Evolutionary conservation across 2,797 vertebrate genomes (phyloP).

Genomic region (Hypotaenidia philippensis): DNA sequence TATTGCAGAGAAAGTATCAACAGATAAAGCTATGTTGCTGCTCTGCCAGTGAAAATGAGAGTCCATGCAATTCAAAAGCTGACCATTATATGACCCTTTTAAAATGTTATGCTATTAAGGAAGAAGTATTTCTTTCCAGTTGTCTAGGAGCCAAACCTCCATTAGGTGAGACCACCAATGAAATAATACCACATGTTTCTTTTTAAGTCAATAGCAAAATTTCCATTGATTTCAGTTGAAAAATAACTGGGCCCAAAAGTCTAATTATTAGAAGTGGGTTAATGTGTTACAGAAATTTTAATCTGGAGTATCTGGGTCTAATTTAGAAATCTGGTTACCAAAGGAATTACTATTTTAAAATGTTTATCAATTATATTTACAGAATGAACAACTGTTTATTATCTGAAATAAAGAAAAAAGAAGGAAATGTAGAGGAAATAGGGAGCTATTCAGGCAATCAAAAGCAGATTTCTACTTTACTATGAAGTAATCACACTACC

Average conservation of each 20-base stretch:
- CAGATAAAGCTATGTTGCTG: neutral
- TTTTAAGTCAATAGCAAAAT: neutral
- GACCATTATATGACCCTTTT: neutral
- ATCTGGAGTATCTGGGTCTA: neutral
- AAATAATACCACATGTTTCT: neutral
- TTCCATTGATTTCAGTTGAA: neutral
- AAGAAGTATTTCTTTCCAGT: neutral
- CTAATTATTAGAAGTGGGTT: neutral
- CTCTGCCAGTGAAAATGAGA: neutral
- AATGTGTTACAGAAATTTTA: neutral
- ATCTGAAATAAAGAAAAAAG: neutral
- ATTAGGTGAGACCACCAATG: neutral
- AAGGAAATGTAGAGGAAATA: neutral
- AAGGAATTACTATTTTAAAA: neutral
- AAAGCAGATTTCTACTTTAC: neutral
- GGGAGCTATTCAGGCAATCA: neutral
- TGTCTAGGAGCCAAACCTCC: neutral
- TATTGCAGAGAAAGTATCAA: neutral
- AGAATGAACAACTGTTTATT: neutral
- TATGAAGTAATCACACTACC: accelerated
- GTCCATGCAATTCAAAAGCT: neutral
- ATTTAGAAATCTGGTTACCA: neutral
- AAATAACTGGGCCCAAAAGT: neutral
- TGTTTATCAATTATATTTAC: neutral
- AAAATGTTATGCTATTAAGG: neutral